Evolutionary conservation across 2,888 invertebrate species (phyloP).

Genomic region (Pasiphila rectangulata): DNA sequence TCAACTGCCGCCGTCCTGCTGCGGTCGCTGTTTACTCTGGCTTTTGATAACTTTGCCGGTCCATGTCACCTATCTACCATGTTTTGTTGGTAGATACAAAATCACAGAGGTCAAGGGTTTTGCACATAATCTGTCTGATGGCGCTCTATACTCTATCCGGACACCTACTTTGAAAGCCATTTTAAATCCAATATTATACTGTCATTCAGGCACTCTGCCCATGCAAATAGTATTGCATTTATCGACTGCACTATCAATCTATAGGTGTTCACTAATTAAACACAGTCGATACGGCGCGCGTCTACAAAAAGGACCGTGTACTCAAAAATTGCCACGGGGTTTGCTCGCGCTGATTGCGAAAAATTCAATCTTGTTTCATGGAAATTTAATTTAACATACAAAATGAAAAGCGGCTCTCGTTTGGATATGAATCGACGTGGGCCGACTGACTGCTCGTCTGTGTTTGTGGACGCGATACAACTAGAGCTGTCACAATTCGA

Average conservation of each 20-base stretch:
- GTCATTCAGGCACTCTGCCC: too few species aligned
- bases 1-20: slow-evolving; percentile 37
- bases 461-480: slow-evolving; percentile 63
- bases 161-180: too few species aligned
- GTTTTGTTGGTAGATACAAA: too few species aligned
- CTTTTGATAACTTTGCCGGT: slow-evolving; percentile 37
- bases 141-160: too few species aligned
- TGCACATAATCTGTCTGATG: too few species aligned
- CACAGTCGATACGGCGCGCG: slow-evolving; percentile 12
- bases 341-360: slow-evolving; percentile 75
- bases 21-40: slow-evolving; percentile 41
- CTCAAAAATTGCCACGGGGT: slow-evolving; percentile 52
- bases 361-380: slow-evolving; percentile 81
- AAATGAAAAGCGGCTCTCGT: slow-evolving; percentile 75
- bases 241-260: neutral
- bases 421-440: slow-evolving; percentile 75
- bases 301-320: slow-evolving; percentile 34
- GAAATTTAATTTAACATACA: slow-evolving; percentile 81
- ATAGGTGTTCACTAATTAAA: slow-evolving; percentile 2
- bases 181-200: too few species aligned
- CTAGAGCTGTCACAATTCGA: slow-evolving; percentile 30
- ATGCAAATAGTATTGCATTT: too few species aligned
- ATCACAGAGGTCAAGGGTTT: too few species aligned
- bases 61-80: neutral
- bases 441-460: slow-evolving; percentile 71